phyloP scores from a whole-genome alignment of 2,888 invertebrate genomes.

The Clanis bilineata region DNA sequence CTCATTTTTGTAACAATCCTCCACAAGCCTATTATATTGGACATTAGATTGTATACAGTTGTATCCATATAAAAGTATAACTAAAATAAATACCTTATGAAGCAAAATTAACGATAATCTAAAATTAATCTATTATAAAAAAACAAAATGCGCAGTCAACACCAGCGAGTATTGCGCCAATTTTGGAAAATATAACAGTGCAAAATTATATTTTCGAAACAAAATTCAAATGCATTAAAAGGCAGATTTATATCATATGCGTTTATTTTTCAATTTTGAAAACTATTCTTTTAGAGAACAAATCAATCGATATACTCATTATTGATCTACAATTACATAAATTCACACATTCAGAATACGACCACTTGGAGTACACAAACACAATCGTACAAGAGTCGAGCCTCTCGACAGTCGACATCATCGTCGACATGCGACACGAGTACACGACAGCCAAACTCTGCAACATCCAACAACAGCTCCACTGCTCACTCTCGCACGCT shows the following conservation, averaged over 20 bases:
- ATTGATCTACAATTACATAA: conserved; percentile 35
- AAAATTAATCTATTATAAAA: conserved; percentile 60
- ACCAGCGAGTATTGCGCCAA: conserved; percentile 33
- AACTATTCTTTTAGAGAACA: conserved; percentile 46
- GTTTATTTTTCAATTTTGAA: conserved; percentile 60
- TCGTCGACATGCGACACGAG: too few species aligned
- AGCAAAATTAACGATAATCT: conserved; percentile 74
- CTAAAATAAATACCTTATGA: conserved; percentile 82
- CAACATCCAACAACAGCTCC: conserved; percentile 32
- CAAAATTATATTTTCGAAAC: conserved; percentile 48
- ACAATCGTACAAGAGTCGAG: background rate
- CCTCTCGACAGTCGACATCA: too few species aligned
- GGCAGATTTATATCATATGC: conserved; percentile 68
- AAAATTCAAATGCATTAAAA: conserved; percentile 73
- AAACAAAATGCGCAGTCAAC: conserved; percentile 70
- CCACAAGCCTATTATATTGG: conserved; percentile 36
- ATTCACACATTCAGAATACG: conserved; percentile 36
- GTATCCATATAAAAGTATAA: conserved; percentile 78
- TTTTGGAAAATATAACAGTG: conserved; percentile 37
- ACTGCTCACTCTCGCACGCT: conserved; percentile 49
- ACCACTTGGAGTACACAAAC: conserved; percentile 5
- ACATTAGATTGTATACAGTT: conserved; percentile 72
- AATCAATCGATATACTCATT: conserved; percentile 35
- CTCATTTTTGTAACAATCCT: conserved; percentile 37
- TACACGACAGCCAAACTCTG: background rate